Evolutionary conservation across 2,113 vertebrate species (phyloP).

Genomic region (Corythoichthys intestinalis): DNA sequence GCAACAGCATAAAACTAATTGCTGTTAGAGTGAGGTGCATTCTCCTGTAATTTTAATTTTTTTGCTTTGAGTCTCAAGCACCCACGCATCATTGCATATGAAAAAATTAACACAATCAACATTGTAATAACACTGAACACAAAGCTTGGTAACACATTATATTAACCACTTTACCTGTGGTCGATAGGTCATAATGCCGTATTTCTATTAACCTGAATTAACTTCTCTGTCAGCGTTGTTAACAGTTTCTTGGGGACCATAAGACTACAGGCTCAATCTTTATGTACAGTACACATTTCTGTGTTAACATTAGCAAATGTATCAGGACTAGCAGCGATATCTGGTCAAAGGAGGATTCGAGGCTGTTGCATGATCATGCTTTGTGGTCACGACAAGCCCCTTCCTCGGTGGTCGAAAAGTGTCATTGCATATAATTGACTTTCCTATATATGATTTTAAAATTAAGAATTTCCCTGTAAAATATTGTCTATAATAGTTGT

Average conservation of each 20-base stretch:
- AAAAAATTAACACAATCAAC: not conserved
- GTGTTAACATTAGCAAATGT: not conserved
- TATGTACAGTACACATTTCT: not conserved
- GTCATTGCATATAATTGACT: no score
- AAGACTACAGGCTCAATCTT: not conserved
- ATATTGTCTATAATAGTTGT: no score
- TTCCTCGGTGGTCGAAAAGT: not conserved
- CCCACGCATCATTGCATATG: constrained; percentile 32
- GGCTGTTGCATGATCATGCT: not conserved
- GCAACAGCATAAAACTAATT: constrained; percentile 58
- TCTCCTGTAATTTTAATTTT: constrained; percentile 50
- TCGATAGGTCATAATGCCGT: not conserved
- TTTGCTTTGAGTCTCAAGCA: constrained; percentile 37
- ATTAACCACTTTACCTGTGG: not conserved
- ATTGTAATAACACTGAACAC: constrained; percentile 15
- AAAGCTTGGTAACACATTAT: not conserved
- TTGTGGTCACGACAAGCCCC: not conserved
- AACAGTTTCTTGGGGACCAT: not conserved
- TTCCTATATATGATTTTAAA: no score
- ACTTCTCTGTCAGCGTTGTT: not conserved
- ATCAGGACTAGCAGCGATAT: not conserved
- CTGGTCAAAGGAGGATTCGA: not conserved
- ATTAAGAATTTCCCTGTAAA: no score
- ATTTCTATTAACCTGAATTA: not conserved
- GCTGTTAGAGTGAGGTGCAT: constrained; percentile 47